Evolutionary conservation across 1,140 invertebrate genomes (phyloP), one percentile per base, ranked within the genome.

Genomic region (Acyrthosiphon pisum): DNA sequence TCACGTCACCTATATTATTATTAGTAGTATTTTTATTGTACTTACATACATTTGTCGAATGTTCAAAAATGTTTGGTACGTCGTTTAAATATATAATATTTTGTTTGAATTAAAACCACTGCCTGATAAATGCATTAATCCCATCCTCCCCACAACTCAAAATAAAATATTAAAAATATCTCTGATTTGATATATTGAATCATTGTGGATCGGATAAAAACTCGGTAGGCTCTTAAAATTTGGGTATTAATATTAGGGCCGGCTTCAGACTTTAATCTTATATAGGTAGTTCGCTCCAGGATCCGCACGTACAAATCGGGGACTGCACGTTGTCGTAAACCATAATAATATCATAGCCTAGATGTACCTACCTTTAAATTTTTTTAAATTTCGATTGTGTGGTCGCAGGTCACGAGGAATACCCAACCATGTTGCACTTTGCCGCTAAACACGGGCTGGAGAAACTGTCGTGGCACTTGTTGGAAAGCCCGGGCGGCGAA

Each of bases 341-440:
- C 26, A 30, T n/a, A 60, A 26, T 2, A 30, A 68, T n/a, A 68
- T 60, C 23, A 4, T 56, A 50, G 23, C 6, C 7, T 26, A 26
- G 2, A 30, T n/a, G n/a, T 76, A n/a, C 23, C 6, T n/a, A 41
- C 3, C 3, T 2, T n/a, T n/a, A n/a, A n/a, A n/a, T n/a, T 18
- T 6, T n/a, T n/a, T 68, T 68, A 4, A 22, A 3, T 68, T 68
- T 76, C 4, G n/a, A n/a, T 76, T 18, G 2, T 11, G 9, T 30
- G 56, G 26, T 76, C 60, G 50, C 20, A 88, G 97, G 96, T 94
- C 96, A 96, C 37, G 97, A 98, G 95, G 97, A 98, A 94, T 97
- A 97, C 94, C 98, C 98, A 3, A 98, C 98, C 0, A 95, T 98
- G 44, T 95, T 99, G 18, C 98, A 99, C 95, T 99, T 98, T 95